Evolutionary conservation across 2,113 vertebrate species (phyloP).

Genomic region (Sciurus niger): DNA sequence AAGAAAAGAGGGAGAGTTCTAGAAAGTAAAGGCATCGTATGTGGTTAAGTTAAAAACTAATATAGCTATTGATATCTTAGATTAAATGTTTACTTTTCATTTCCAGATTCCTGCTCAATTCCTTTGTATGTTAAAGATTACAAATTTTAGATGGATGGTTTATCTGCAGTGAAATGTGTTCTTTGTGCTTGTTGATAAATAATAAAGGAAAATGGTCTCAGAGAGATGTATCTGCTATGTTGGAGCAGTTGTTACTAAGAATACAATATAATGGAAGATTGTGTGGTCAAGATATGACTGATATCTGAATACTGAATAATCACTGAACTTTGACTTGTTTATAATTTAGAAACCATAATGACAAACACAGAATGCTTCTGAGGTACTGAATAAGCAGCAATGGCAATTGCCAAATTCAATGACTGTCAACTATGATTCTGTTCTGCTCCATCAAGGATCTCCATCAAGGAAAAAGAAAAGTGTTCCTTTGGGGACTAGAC

Average conservation of each 20-base stretch:
- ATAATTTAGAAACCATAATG: constrained; percentile 56
- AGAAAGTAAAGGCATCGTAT: constrained; percentile 61
- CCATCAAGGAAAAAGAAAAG: constrained; percentile 22
- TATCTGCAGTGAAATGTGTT: constrained; percentile 29
- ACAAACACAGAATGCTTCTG: constrained; percentile 59
- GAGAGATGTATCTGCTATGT: not conserved
- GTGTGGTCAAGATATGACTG: not conserved
- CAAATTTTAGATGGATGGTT: constrained; percentile 35
- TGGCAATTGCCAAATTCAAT: constrained; percentile 18
- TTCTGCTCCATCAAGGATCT: constrained; percentile 21
- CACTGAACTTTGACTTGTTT: constrained; percentile 60
- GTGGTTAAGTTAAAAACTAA: constrained; percentile 81
- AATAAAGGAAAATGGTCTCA: constrained; percentile 51
- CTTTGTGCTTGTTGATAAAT: constrained; percentile 61
- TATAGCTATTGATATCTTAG: constrained; percentile 70
- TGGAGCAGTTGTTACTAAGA: constrained; percentile 4
- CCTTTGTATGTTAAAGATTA: constrained; percentile 44
- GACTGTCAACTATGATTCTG: constrained; percentile 52
- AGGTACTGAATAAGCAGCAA: constrained; percentile 63
- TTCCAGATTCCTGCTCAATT: constrained; percentile 71
- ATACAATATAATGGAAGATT: not conserved
- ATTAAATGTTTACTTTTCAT: constrained; percentile 77
- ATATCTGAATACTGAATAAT: not conserved
- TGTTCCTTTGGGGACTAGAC: constrained; percentile 55
- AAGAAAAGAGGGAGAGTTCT: not conserved